These are phyloP conservation scores for Hyles lineata DNA, from an alignment of 2,888 invertebrate genomes.

Conservation along the genomic window DNA sequence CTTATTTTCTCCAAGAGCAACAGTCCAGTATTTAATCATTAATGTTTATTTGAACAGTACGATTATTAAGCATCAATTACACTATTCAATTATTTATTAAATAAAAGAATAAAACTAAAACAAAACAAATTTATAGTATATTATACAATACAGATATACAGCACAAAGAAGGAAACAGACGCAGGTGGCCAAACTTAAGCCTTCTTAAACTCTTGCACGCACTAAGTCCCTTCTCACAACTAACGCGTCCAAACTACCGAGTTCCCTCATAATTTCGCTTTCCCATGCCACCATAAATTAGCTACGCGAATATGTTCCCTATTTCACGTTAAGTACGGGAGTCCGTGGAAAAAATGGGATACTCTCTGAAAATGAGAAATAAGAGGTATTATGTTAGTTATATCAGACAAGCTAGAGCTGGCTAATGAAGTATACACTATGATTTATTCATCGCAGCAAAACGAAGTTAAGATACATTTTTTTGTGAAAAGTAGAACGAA, in stretches of 20 bases:
- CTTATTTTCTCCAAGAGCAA: no score
- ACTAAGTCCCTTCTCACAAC: background rate
- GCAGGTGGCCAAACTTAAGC: no score
- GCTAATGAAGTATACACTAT: background rate
- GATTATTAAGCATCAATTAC: no score
- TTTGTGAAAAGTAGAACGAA: background rate
- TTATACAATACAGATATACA: no score
- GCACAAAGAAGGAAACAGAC: no score
- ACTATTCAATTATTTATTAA: no score
- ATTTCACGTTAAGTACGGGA: background rate
- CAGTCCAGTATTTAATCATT: no score
- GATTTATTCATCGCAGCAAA: background rate
- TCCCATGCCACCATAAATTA: conserved; percentile 24
- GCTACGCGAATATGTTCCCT: conserved; percentile 12
- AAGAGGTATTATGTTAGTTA: background rate
- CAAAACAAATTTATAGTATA: no score
- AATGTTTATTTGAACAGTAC: no score
- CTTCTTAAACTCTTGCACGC: background rate
- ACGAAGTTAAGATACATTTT: background rate
- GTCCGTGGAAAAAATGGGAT: background rate
- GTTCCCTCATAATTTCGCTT: conserved; percentile 28
- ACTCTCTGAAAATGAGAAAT: background rate
- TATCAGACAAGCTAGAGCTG: background rate
- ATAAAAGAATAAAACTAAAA: no score
- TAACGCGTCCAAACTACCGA: conserved; percentile 15